Conservation (phyloP, 92 coral and sea anemone species). For the Desmophyllum pertusum region DNA sequence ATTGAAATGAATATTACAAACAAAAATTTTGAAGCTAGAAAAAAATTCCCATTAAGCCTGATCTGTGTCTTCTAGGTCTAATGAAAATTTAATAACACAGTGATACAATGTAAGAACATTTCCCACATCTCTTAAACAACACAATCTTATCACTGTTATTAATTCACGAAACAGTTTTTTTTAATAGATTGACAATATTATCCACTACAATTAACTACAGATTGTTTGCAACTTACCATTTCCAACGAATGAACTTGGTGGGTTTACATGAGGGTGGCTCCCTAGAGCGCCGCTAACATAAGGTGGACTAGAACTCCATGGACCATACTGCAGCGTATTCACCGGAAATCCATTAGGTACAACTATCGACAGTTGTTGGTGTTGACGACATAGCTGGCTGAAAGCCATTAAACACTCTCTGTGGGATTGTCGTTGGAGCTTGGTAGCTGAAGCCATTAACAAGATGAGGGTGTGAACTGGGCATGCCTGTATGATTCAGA, state of each 20-base stretch:
- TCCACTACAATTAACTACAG: background rate
- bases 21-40: too few relatives aligned
- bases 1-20: background rate
- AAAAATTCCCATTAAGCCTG: background rate
- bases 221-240: constrained; percentile 40
- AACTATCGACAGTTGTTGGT: constrained; percentile 53
- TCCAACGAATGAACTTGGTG: background rate
- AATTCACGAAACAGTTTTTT: too few relatives aligned
- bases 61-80: background rate
- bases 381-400: constrained; percentile 86
- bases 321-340: constrained; percentile 12
- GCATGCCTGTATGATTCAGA: constrained; percentile 19
- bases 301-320: constrained; percentile 12
- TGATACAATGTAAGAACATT: too few relatives aligned
- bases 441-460: constrained; percentile 20
- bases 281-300: constrained; percentile 8
- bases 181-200: too few relatives aligned
- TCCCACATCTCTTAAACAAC: too few relatives aligned
- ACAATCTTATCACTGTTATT: too few relatives aligned
- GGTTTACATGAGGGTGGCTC: constrained; percentile 8
- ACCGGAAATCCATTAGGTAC: constrained; percentile 18
- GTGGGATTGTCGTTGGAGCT: constrained; percentile 26
- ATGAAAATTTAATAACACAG: too few relatives aligned
- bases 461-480: constrained; percentile 25
- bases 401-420: constrained; percentile 57